Evolutionary conservation across 2,797 vertebrate species (phyloP).

Genomic region (Limosa lapponica): DNA sequence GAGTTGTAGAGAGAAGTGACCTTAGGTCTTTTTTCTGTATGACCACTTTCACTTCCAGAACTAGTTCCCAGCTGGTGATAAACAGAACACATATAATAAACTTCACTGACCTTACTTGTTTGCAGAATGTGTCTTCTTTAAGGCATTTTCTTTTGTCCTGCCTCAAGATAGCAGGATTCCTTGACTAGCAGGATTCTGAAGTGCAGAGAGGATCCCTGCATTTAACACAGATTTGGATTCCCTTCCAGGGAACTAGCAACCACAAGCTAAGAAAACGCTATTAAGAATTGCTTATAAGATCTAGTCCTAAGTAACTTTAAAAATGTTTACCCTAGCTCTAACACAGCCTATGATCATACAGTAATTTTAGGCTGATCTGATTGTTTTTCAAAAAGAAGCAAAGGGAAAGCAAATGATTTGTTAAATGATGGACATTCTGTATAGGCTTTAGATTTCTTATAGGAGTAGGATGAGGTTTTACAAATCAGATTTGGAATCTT

Average conservation of each 20-base stretch:
- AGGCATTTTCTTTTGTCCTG: neutral
- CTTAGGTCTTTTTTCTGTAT: neutral
- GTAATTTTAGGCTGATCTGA: neutral
- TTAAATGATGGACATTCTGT: neutral
- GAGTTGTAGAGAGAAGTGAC: neutral
- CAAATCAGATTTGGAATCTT: neutral
- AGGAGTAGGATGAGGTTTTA: neutral
- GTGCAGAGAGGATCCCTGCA: neutral
- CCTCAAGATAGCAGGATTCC: neutral
- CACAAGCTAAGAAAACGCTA: neutral
- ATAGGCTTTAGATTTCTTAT: neutral
- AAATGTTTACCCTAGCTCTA: neutral
- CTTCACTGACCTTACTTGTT: neutral
- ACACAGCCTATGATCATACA: neutral
- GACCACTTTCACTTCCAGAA: neutral
- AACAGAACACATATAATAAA: neutral
- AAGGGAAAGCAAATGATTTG: neutral
- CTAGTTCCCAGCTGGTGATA: neutral
- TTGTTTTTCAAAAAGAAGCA: neutral
- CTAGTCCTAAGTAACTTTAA: neutral
- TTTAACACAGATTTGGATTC: neutral
- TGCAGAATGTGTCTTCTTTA: accelerated
- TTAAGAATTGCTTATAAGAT: neutral
- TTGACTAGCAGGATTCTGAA: neutral
- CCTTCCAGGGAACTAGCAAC: neutral